Base-by-base conservation (phyloP, 2,888 invertebrate species). In the Lapara coniferarum region DNA sequence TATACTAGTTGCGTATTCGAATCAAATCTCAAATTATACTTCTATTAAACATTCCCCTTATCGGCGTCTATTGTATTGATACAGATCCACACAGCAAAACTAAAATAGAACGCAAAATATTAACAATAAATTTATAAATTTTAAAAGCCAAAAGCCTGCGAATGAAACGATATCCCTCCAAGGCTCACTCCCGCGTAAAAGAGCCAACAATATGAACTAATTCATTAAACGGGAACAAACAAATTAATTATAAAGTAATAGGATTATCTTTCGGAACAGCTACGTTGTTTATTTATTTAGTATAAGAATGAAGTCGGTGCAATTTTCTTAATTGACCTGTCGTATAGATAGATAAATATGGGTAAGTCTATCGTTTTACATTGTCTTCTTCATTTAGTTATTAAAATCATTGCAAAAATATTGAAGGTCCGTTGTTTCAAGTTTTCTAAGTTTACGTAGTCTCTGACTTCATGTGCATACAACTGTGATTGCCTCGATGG, bases 201-300 rank as follows among this genome's bases (percentile, higher is more conserved):
- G 71, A 71, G 66, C 72, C 72, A 78, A 75, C 72, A 80, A 77
- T 75, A 75, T 73, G 68, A 75, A 77, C 70, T 69, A 75, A 76
- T 74, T 79, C 69, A 77, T 78, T 75, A 77, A 72, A 73, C 69
- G 69, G 74, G 67, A 72, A 72, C 68, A 74, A 73, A 77, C 70
- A 75, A 77, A 77, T 77, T 75, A 76, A 73, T 78, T 73, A 74
- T 72, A 71, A 68, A 72, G 70, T 72, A 75, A 75, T 75, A 74
- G 71, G 73, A 71, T 75, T 69, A 74, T 55, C 68, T 63, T 75
- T 71, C 68, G 49, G 57, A 51, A 70, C 69, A 69, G 57, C 59
- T 69, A 10, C 53, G 59, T 52, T 49, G 49, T 58, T 10, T 68
- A 52, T 16, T 59, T 52, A 58, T 59, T 63, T 63, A 63, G 10